Percentiles rank a stretch among this genome's conserved stretches.
These are phyloP conservation scores for Gavialis gangeticus DNA, from an alignment of 2,113 vertebrate genomes.

Conservation along the genomic window DNA sequence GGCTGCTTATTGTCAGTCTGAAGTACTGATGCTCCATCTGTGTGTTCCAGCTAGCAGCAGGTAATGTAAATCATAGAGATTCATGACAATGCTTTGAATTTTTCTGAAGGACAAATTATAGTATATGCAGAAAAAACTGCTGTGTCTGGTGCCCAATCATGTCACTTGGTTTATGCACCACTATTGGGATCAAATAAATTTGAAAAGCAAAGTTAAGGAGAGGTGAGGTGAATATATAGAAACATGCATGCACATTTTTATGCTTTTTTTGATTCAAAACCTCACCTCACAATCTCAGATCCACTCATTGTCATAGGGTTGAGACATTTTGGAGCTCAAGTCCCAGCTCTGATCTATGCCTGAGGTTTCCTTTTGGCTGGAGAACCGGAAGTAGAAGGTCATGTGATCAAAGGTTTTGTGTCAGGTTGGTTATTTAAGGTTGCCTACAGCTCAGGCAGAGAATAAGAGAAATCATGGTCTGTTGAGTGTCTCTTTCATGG, in stretches of 20 bases:
- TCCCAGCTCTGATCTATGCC: not conserved
- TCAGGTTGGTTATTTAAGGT: not conserved
- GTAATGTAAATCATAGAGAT: conserved; percentile 75
- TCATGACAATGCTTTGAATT: conserved; percentile 69
- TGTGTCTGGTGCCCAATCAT: not conserved
- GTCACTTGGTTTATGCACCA: accelerated
- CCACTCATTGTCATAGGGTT: not conserved
- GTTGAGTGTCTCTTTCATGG: accelerated
- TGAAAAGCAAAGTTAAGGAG: not conserved
- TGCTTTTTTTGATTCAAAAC: not conserved
- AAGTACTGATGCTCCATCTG: conserved; percentile 70
- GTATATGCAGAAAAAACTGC: conserved; percentile 24
- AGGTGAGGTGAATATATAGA: not conserved
- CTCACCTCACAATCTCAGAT: not conserved
- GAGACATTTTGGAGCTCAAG: not conserved
- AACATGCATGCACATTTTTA: accelerated
- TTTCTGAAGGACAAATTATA: conserved; percentile 66
- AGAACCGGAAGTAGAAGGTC: not conserved
- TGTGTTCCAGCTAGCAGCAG: conserved; percentile 74
- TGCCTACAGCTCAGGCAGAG: not conserved
- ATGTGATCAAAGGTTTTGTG: accelerated
- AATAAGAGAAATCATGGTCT: not conserved
- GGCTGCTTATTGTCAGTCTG: conserved; percentile 70
- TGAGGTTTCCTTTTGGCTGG: not conserved
- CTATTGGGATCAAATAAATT: not conserved